phyloP scores from a whole-genome alignment of 2,113 vertebrate genomes.

The Panurus biarmicus region DNA sequence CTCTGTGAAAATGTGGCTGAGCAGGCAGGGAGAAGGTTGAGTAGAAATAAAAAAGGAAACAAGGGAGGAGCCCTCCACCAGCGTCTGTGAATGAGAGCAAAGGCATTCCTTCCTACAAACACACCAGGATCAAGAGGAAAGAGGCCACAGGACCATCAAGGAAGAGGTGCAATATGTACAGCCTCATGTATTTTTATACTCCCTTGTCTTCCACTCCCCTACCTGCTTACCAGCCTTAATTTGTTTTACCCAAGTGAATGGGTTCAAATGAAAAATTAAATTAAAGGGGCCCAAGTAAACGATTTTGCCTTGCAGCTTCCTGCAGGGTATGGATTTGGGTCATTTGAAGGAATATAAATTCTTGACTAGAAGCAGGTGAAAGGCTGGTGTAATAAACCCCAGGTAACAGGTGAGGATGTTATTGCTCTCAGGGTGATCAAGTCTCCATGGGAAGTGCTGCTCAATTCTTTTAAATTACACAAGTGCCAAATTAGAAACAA shows the following conservation, averaged over 20 bases:
- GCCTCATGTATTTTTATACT: neutral
- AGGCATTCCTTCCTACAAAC: neutral
- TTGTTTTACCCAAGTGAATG: neutral
- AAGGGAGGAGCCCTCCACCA: neutral
- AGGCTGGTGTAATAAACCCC: neutral
- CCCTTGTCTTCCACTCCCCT: neutral
- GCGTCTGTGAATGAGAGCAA: neutral
- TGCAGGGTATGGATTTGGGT: neutral
- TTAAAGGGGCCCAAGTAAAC: neutral
- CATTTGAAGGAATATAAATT: neutral
- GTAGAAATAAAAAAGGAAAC: neutral
- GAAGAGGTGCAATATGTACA: neutral
- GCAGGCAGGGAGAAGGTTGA: neutral
- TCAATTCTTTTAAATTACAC: neutral
- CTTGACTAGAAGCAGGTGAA: neutral
- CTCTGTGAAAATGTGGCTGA: neutral
- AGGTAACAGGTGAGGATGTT: neutral
- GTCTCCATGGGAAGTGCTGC: neutral
- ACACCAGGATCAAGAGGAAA: neutral
- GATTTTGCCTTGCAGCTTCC: neutral
- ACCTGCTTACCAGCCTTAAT: neutral
- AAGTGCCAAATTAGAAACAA: neutral
- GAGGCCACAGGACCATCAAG: neutral
- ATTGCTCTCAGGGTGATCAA: conserved; percentile 2
- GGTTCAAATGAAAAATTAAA: neutral